A percentile compares a stretch with the other conserved stretches of the same genome.
Evolutionary conservation across 2,888 invertebrate genomes (phyloP).

Genomic region (Dastarcus helophoroides): DNA sequence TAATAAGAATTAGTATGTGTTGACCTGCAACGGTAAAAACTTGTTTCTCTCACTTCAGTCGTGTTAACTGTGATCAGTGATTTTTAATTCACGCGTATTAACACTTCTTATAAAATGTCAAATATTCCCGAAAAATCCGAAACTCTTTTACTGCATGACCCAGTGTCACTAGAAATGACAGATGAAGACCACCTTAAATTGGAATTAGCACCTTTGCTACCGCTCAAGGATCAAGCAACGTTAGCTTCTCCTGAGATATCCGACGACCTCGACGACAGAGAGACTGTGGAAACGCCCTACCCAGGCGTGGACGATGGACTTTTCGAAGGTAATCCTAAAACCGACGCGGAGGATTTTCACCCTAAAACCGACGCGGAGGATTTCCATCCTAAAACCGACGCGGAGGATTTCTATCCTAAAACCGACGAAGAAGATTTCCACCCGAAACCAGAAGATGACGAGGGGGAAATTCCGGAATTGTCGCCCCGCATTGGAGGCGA

Average conservation of each 20-base stretch:
- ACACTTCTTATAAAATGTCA: no score
- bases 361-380: slow-evolving; percentile 8
- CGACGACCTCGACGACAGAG: slow-evolving; percentile 35
- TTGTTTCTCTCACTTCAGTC: no score
- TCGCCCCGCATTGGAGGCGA: slow-evolving; percentile 15
- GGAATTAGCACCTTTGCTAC: no score
- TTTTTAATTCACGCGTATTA: no score
- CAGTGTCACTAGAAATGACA: no score
- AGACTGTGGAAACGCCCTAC: slow-evolving; percentile 34
- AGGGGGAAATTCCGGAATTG: slow-evolving; percentile 35
- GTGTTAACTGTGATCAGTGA: no score
- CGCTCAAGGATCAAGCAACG: slow-evolving; percentile 35
- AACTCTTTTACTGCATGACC: no score
- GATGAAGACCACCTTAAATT: no score
- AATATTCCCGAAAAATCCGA: no score
- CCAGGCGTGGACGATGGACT: slow-evolving; percentile 58
- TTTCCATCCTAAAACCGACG: slow-evolving; percentile 10
- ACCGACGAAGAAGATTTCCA: slow-evolving; percentile 1
- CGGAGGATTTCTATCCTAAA: not conserved
- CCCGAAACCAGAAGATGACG: slow-evolving; percentile 4
- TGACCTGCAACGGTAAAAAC: no score
- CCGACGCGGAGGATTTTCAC: no score
- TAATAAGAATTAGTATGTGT: no score
- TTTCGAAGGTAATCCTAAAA: slow-evolving; percentile 21
- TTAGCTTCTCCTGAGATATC: slow-evolving; percentile 47